Base-by-base conservation (phyloP, 2,113 vertebrate species). In the Elgaria multicarinata region DNA sequence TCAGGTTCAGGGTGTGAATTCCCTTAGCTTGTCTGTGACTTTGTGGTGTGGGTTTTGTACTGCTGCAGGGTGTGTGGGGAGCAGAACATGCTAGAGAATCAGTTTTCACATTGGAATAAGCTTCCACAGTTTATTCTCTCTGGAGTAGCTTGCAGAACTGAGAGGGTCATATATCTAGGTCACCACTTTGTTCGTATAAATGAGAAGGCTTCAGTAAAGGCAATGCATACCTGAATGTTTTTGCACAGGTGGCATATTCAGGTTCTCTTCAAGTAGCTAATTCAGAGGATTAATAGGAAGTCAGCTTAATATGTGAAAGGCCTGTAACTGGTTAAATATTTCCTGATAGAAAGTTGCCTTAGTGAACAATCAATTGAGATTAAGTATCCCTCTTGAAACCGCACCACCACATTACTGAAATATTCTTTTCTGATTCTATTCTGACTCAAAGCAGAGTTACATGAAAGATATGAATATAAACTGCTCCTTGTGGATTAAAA, bases 331-430 rank as follows among this genome's bases (percentile, higher is more conserved):
- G 93, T 96, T 94, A 95, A 96, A 95, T 95, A 93, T 93, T 96
- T 94, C 90, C 87, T 93, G 94, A 91, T 93, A 92, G 84, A 95
- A 95, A 91, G 94, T 93, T 95, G 92, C 96, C 94, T 94, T 95
- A 55, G 93, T 75, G 81, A 95, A 92, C 94, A 92, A 86, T 94
- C 89, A 75, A 86, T 94, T 90, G 58, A 94, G 94, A 95, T 95
- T 95, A 96, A 92, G 94, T 93, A 93, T 95, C 91, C 81, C 87
- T 95, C 89, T 93, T 94, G 90, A 96, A 95, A 80, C 83, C 88
- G 93, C 92, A 94, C 91, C 31, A 50, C 90, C 92, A 87, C 90
- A 85, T 95, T 94, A 93, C 90, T 87, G 91, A 93, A 93, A 88
- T 92, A 94, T 95, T 96, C 93, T 94, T 96, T 94, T 90, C 90